These are phyloP conservation scores for Andrena bucephala DNA, from an alignment of 2,888 invertebrate genomes.

Conservation along the genomic window DNA sequence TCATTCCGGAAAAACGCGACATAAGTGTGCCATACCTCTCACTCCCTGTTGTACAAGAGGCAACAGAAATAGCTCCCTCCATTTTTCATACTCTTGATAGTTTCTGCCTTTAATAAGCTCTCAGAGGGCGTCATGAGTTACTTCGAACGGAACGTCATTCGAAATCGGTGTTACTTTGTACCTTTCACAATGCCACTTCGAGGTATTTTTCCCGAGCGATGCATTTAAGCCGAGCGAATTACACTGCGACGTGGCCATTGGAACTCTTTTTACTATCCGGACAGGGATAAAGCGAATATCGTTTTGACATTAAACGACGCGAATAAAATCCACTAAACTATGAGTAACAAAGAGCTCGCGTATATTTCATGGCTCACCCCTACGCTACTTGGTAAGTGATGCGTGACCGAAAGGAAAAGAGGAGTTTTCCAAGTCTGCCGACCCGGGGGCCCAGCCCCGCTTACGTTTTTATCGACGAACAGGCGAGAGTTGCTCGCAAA, in stretches of 20 bases:
- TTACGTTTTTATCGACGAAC: conserved; percentile 46
- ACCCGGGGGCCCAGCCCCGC: conserved; percentile 22
- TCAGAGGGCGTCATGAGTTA: neutral
- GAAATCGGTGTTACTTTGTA: neutral
- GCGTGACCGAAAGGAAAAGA: conserved; percentile 55
- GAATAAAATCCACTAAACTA: conserved; percentile 38
- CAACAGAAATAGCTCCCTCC: neutral
- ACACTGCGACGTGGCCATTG: neutral
- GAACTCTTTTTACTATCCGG: neutral
- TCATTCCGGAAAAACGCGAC: neutral
- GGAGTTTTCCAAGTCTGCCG: conserved; percentile 52
- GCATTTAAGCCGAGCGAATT: conserved; percentile 8
- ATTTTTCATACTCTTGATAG: conserved; percentile 4
- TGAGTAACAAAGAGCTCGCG: conserved; percentile 23
- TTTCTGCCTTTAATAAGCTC: neutral
- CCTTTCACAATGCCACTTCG: neutral
- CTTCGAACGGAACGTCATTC: neutral
- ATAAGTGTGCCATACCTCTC: conserved; percentile 1
- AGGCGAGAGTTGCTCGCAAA: conserved; percentile 22
- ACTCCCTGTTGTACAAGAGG: too few species aligned
- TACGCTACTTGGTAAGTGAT: conserved; percentile 46
- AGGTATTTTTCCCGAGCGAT: neutral
- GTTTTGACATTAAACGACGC: conserved; percentile 37
- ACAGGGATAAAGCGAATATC: conserved; percentile 12
- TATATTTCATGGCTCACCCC: conserved; percentile 41